phyloP scores from a whole-genome alignment of 2,888 invertebrate species.

The Mesorhabditis spiculigera region DNA sequence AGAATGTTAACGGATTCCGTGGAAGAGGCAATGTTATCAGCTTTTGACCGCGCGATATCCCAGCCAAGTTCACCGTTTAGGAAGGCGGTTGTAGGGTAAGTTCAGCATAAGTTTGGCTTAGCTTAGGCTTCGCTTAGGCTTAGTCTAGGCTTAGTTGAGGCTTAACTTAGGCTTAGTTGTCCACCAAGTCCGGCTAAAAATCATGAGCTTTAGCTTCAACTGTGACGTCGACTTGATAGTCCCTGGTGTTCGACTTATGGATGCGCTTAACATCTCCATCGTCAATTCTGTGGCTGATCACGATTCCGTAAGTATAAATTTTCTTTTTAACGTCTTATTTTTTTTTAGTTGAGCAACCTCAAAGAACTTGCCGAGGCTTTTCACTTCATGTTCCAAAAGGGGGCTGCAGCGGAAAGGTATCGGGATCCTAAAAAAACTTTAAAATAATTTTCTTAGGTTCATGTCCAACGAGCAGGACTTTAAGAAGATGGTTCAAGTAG shows the following conservation, averaged over 20 bases:
- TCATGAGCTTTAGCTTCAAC: conserved; percentile 55
- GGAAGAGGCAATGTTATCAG: conserved; percentile 43
- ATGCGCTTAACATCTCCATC: conserved; percentile 56
- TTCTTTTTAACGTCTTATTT: not conserved
- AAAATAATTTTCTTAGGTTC: conserved; percentile 23
- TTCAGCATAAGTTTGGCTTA: not conserved
- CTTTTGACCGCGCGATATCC: conserved; percentile 52
- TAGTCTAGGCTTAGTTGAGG: too few species aligned
- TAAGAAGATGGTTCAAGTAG: conserved; percentile 35
- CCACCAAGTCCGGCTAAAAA: too few species aligned
- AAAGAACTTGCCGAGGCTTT: conserved; percentile 61
- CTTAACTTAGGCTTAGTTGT: too few species aligned
- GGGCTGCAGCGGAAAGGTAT: conserved; percentile 61
- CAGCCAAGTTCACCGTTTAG: conserved; percentile 51
- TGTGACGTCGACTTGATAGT: conserved; percentile 62
- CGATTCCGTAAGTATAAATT: conserved; percentile 15
- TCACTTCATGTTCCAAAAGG: conserved; percentile 60
- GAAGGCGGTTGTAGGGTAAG: conserved; percentile 54
- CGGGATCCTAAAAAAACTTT: not conserved
- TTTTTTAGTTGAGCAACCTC: conserved; percentile 23
- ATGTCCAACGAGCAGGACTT: conserved; percentile 49
- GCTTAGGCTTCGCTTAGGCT: too few species aligned
- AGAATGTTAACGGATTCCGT: conserved; percentile 47
- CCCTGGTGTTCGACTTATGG: conserved; percentile 59
- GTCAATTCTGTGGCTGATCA: conserved; percentile 35